These are phyloP conservation scores for Linurgus olivaceus DNA, from an alignment of 2,797 vertebrate species.

Conservation along the genomic window DNA sequence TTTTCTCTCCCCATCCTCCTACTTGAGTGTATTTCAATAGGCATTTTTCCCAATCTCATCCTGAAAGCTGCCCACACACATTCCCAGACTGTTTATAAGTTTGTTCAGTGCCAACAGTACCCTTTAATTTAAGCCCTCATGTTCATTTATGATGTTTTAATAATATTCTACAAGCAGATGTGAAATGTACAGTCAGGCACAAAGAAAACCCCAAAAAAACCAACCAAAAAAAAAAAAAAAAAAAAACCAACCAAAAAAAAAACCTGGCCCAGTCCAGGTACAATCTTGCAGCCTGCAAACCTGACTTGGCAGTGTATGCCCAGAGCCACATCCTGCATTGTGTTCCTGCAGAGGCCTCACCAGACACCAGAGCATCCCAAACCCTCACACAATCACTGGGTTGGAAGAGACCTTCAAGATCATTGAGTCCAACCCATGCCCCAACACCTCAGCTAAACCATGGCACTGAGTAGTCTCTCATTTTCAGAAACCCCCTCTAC, in stretches of 20 bases:
- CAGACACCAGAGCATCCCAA: background rate
- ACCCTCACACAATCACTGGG: accelerated
- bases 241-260: too few relatives aligned
- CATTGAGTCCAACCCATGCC: accelerated
- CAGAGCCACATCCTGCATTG: accelerated
- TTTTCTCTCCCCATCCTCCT: background rate
- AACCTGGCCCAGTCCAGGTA: background rate
- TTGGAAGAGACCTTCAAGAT: background rate
- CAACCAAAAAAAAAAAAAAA: too few relatives aligned
- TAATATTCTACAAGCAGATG: background rate
- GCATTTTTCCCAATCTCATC: background rate
- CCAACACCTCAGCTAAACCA: background rate
- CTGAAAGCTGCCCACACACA: background rate
- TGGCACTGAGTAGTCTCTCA: background rate
- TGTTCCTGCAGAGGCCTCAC: background rate
- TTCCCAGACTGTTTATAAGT: background rate
- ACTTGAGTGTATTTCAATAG: background rate
- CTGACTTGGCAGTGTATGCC: background rate
- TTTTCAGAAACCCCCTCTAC: background rate
- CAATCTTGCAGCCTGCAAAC: background rate
- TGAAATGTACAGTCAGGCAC: background rate
- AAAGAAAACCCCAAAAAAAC: too few relatives aligned
- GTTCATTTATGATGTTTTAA: background rate
- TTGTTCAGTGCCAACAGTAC: background rate
- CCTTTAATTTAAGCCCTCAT: background rate